Conservation (phyloP, 2,113 vertebrate species). For the Oostethus manadensis region DNA sequence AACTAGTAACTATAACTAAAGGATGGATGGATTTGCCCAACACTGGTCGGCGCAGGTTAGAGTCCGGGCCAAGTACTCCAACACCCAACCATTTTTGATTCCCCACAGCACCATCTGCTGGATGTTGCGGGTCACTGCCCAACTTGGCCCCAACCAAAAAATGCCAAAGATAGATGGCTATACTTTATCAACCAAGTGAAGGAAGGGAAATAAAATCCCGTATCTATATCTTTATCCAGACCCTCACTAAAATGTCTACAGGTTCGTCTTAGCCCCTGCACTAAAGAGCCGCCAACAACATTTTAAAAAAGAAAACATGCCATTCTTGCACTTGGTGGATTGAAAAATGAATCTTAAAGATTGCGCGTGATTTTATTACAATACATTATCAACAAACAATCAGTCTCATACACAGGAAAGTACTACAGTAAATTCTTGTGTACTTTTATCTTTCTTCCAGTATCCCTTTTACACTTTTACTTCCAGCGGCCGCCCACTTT, state of each 20-base stretch:
- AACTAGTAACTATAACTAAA: too few species aligned
- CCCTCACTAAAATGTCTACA: too few species aligned
- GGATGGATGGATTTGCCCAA: too few species aligned
- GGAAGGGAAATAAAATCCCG: too few species aligned
- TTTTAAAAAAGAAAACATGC: too few species aligned
- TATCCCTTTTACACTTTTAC: conserved; percentile 26
- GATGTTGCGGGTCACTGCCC: neutral
- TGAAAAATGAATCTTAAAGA: neutral
- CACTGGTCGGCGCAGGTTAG: too few species aligned
- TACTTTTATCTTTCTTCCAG: neutral
- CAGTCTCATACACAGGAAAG: conserved; percentile 8
- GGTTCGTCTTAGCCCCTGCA: too few species aligned
- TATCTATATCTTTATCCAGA: too few species aligned
- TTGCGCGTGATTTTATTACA: conserved; percentile 33
- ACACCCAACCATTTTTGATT: neutral
- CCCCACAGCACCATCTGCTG: neutral
- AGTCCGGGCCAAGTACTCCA: too few species aligned
- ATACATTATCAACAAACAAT: conserved; percentile 11
- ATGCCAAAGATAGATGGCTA: too few species aligned
- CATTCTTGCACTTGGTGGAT: neutral
- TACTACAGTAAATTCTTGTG: neutral
- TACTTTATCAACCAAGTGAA: too few species aligned
- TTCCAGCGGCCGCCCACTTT: conserved; percentile 78
- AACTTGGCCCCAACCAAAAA: neutral
- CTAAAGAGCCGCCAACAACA: too few species aligned